A percentile compares a stretch with the other conserved stretches of the same genome.
These are phyloP conservation scores for Cataglyphis altisquamis DNA, from an alignment of 2,888 invertebrate species.

Conservation along the genomic window DNA sequence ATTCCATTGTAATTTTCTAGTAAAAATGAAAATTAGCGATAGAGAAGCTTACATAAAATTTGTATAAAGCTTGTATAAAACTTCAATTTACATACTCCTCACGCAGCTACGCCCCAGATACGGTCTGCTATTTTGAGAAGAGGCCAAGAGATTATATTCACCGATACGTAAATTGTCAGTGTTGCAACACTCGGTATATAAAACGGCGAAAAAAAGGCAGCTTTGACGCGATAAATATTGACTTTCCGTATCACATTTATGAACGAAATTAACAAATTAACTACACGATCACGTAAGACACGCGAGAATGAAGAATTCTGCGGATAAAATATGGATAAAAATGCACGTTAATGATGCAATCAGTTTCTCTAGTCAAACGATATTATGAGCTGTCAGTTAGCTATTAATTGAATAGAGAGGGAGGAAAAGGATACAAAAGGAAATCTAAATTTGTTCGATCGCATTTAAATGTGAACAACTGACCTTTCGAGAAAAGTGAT, in stretches of 20 bases:
- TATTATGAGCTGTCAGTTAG: neutral
- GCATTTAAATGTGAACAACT: slow-evolving; percentile 37
- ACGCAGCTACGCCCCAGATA: neutral
- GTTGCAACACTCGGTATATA: neutral
- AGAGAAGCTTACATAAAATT: neutral
- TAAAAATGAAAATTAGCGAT: neutral
- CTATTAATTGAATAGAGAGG: neutral
- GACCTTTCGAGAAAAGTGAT: slow-evolving; percentile 30
- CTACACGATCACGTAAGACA: neutral
- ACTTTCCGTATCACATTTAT: neutral
- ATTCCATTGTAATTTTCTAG: neutral
- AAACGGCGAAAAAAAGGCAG: neutral
- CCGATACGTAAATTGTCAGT: neutral
- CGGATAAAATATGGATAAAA: neutral
- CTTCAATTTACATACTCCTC: neutral
- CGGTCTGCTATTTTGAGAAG: neutral
- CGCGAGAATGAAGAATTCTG: neutral
- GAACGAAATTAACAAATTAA: slow-evolving; percentile 21
- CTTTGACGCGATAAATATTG: neutral
- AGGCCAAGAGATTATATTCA: neutral
- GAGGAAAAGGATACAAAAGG: neutral
- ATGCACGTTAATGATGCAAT: neutral
- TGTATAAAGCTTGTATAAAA: neutral
- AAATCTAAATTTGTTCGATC: neutral
- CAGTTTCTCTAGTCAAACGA: neutral